phyloP scores from a whole-genome alignment of 2,113 vertebrate species.

The Sclerurus mexicanus region DNA sequence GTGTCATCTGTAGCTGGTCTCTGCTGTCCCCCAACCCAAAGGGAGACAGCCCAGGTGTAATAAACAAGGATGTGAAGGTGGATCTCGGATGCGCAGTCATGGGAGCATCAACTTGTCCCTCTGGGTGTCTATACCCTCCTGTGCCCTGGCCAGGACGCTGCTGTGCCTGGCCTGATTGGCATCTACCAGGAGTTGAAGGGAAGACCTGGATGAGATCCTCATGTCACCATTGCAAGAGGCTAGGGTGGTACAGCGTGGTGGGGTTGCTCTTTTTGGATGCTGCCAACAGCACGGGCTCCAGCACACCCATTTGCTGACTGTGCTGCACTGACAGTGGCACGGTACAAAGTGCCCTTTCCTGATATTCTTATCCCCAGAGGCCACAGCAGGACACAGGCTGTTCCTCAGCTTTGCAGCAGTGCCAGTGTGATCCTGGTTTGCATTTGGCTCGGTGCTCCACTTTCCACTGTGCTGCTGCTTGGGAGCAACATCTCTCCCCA shows the following conservation, averaged over 20 bases:
- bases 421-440: rapidly evolving
- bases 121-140: too few species aligned
- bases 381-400: background rate
- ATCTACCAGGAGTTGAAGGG: background rate
- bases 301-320: rapidly evolving
- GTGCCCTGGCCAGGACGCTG: background rate
- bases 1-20: background rate
- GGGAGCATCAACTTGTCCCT: background rate
- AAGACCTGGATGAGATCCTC: background rate
- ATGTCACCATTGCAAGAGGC: rapidly evolving
- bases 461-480: background rate
- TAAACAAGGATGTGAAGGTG: background rate
- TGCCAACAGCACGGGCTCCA: background rate
- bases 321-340: rapidly evolving
- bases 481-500: background rate
- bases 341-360: background rate
- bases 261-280: background rate
- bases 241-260: rapidly evolving
- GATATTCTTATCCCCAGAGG: background rate
- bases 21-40: rapidly evolving
- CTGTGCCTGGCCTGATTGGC: background rate
- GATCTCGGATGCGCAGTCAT: rapidly evolving
- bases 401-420: background rate
- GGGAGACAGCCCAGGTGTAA: background rate
- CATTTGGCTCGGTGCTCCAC: rapidly evolving